Percentiles rank a stretch among this genome's conserved stretches.
Conservation (phyloP, 2,888 invertebrate genomes). For the Pseudococcus jackbeardsleyi region DNA sequence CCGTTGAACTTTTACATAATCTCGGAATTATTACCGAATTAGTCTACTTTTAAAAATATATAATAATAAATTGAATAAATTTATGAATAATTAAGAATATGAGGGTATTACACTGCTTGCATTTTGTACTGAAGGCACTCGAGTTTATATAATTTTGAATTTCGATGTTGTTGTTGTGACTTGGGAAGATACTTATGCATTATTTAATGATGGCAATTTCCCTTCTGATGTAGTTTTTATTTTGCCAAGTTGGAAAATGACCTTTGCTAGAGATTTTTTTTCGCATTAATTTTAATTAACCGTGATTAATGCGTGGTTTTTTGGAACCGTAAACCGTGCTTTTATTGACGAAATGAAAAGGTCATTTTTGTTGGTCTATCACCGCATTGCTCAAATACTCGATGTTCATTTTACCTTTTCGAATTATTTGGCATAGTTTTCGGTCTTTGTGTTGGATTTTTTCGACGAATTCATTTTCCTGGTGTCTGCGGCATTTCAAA, state of each 20-base stretch:
- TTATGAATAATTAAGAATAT: no score
- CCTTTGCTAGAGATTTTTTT: not conserved
- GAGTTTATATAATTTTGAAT: no score
- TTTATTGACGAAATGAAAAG: constrained; percentile 6
- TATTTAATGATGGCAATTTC: no score
- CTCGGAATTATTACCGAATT: not conserved
- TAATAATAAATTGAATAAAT: no score
- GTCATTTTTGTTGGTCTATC: not conserved
- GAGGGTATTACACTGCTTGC: no score
- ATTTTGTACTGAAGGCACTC: no score
- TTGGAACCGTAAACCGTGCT: not conserved
- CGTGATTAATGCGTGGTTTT: not conserved
- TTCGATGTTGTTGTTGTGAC: no score
- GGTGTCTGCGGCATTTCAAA: no score
- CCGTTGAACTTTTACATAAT: not conserved
- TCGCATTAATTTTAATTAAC: not conserved
- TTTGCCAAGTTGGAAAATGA: not conserved
- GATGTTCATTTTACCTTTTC: not conserved
- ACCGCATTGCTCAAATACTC: not conserved
- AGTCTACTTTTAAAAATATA: no score
- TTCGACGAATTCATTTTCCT: not conserved
- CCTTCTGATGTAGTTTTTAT: not conserved
- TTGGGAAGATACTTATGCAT: no score
- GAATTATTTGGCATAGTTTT: not conserved
- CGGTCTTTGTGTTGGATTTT: not conserved